These are phyloP conservation scores for Medauroidea extradentata DNA, from an alignment of 1,140 invertebrate species.

Conservation along the genomic window DNA sequence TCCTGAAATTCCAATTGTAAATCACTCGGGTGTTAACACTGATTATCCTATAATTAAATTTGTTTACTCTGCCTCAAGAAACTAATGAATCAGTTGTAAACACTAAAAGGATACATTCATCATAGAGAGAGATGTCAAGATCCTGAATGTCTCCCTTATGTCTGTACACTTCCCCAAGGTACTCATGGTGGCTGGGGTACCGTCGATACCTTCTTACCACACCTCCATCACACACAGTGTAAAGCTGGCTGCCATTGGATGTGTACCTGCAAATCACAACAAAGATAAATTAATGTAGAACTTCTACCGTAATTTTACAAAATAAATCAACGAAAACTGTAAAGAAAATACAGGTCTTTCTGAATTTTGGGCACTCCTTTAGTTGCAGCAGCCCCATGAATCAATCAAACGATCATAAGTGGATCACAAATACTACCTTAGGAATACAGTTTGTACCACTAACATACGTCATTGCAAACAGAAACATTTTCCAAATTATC, in stretches of 20 bases:
- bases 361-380: no score
- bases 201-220: conserved; percentile 45
- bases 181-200: conserved; percentile 48
- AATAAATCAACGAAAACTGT: not conserved
- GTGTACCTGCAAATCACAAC: conserved; percentile 38
- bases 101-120: conserved; percentile 51
- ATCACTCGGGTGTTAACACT: no score
- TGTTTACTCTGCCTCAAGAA: no score
- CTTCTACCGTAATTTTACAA: not conserved
- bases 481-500: no score
- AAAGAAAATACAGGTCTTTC: not conserved
- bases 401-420: no score
- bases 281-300: not conserved
- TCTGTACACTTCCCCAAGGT: conserved; percentile 46
- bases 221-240: conserved; percentile 48
- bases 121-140: conserved; percentile 51
- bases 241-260: conserved; percentile 47
- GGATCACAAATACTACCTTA: no score
- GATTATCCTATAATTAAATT: no score
- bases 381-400: no score
- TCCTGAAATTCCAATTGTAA: no score
- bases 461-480: no score
- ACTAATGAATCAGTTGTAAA: no score
- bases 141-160: conserved; percentile 51
- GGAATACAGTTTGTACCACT: no score